Percentiles rank a stretch among this genome's conserved stretches.
Conservation (phyloP, 1,140 invertebrate species). For the Temnothorax nylanderi region DNA sequence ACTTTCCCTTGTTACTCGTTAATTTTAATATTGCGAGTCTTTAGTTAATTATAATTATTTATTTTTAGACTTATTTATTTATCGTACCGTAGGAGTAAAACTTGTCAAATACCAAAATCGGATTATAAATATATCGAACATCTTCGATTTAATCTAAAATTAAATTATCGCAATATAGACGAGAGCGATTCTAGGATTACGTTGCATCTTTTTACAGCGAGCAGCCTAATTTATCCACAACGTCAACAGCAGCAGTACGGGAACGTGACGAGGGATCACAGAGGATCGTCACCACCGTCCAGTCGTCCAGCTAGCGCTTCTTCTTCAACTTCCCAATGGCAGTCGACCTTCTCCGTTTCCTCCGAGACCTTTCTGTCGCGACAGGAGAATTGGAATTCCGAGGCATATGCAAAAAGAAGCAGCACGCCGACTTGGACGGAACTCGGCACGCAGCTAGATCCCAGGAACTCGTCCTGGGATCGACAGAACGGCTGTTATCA, state of each 20-base stretch:
- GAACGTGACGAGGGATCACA: slow-evolving; percentile 67
- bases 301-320: slow-evolving; percentile 77
- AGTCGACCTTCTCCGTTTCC: slow-evolving; percentile 65
- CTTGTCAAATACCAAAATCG: background rate
- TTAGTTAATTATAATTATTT: too few relatives aligned
- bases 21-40: too few relatives aligned
- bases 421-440: slow-evolving; percentile 81
- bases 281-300: slow-evolving; percentile 72
- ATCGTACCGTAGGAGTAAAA: background rate
- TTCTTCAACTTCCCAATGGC: slow-evolving; percentile 79
- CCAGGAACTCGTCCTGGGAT: slow-evolving; percentile 78
- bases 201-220: slow-evolving; percentile 63
- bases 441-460: slow-evolving; percentile 78
- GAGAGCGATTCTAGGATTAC: background rate
- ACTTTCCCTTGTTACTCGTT: too few relatives aligned
- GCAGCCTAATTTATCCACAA: slow-evolving; percentile 73
- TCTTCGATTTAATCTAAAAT: background rate
- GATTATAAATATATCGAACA: background rate
- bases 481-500: slow-evolving; percentile 76
- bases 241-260: slow-evolving; percentile 75
- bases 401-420: slow-evolving; percentile 74
- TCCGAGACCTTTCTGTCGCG: slow-evolving; percentile 70
- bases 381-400: slow-evolving; percentile 75
- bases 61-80: background rate
- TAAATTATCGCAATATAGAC: background rate